Conservation (phyloP, 64 coral and sea anemone genomes). For the Montipora foliosa region DNA sequence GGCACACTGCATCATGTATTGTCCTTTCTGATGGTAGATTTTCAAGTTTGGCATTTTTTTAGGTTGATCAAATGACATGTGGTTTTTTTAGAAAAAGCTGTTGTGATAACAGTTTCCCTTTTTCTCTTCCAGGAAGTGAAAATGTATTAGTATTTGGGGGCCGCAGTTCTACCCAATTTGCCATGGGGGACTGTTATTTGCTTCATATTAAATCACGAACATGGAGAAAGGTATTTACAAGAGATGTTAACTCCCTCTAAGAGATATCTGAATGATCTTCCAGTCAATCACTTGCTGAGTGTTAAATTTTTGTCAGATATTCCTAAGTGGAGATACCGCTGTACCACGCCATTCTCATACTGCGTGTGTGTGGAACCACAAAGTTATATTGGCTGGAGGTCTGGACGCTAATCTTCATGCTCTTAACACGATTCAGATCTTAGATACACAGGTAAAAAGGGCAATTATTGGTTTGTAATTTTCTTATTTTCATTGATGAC, state of each 20-base stretch:
- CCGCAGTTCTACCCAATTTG: slow-evolving; percentile 35
- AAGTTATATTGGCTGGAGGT: slow-evolving; percentile 71
- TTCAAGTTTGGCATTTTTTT: neutral
- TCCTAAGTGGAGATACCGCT: slow-evolving; percentile 44
- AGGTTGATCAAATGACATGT: neutral
- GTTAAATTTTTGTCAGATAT: neutral
- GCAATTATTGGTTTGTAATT: too few species aligned
- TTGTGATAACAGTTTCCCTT: neutral
- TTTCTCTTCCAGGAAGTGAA: slow-evolving; percentile 57
- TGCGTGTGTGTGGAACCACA: slow-evolving; percentile 63
- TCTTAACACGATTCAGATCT: slow-evolving; percentile 52
- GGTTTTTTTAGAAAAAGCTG: neutral
- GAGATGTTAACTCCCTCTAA: neutral
- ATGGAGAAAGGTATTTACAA: slow-evolving; percentile 67
- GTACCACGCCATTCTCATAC: slow-evolving; percentile 85
- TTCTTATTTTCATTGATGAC: too few species aligned
- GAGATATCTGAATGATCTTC: neutral
- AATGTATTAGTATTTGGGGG: slow-evolving; percentile 82
- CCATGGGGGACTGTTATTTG: slow-evolving; percentile 80
- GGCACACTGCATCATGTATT: slow-evolving; percentile 72
- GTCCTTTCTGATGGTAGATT: slow-evolving; percentile 58
- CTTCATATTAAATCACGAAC: slow-evolving; percentile 62
- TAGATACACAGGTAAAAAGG: slow-evolving; percentile 61
- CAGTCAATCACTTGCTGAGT: neutral
- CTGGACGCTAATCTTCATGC: slow-evolving; percentile 59